Evolutionary conservation across 2,113 vertebrate genomes (phyloP).

Genomic region (Megaceryle maxima): DNA sequence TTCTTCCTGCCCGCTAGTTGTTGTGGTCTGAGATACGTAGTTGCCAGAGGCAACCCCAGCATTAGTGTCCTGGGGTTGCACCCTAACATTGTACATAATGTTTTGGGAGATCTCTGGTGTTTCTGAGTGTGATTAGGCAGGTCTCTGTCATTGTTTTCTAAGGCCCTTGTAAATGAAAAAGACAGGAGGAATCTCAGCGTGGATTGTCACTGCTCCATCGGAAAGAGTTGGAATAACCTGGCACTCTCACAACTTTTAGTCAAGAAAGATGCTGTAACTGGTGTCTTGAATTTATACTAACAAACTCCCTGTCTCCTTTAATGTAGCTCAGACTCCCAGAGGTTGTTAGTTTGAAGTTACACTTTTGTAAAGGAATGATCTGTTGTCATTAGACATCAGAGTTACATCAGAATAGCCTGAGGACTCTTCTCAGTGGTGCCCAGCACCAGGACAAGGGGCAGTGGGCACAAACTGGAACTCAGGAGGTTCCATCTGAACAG

Average conservation of each 20-base stretch:
- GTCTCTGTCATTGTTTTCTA: not conserved
- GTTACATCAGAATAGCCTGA: not conserved
- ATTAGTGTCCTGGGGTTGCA: not conserved
- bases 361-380: not conserved
- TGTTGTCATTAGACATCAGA: not conserved
- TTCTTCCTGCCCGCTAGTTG: not conserved
- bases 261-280: not conserved
- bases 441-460: not conserved
- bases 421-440: not conserved
- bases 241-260: not conserved
- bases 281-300: not conserved
- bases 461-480: not conserved
- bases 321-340: not conserved
- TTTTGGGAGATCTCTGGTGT: not conserved
- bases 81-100: not conserved
- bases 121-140: not conserved
- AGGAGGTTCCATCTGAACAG: not conserved
- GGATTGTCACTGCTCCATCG: not conserved
- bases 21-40: not conserved
- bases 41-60: not conserved
- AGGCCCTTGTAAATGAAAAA: not conserved
- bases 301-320: not conserved
- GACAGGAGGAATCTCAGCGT: not conserved
- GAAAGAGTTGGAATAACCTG: not conserved
- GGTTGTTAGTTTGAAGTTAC: not conserved